A percentile compares a stretch with the other conserved stretches of the same genome.
These are phyloP conservation scores for Masticophis lateralis DNA, from an alignment of 2,797 vertebrate species.

Conservation along the genomic window DNA sequence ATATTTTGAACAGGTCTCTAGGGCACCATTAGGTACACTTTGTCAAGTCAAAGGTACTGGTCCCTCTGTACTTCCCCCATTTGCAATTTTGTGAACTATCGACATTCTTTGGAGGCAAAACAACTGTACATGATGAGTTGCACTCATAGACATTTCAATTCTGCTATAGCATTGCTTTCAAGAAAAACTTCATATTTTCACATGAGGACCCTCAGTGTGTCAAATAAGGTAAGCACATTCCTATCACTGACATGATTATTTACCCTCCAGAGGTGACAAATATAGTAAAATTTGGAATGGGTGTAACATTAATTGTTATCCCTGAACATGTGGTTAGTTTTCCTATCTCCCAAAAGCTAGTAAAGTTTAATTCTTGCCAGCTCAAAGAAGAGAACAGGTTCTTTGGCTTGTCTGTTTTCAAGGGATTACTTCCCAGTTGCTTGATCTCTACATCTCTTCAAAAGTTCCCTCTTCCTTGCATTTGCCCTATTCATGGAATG, in stretches of 20 bases:
- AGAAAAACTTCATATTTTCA: conserved; percentile 45
- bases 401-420: conserved; percentile 31
- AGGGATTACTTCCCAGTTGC: conserved; percentile 18
- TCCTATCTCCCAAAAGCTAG: conserved; percentile 53
- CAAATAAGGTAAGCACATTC: conserved; percentile 60
- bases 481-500: neutral
- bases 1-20: neutral
- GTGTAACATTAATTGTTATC: conserved; percentile 56
- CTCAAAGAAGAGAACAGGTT: conserved; percentile 1
- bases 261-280: conserved; percentile 57
- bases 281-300: conserved; percentile 42
- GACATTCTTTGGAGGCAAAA: conserved; percentile 19
- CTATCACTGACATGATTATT: conserved; percentile 65
- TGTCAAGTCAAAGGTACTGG: conserved; percentile 11
- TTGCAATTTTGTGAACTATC: conserved; percentile 30
- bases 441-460: conserved; percentile 8
- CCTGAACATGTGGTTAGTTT: conserved; percentile 33
- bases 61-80: conserved; percentile 19
- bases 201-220: conserved; percentile 47
- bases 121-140: conserved; percentile 50
- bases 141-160: conserved; percentile 29
- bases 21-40: conserved; percentile 12
- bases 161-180: conserved; percentile 43
- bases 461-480: neutral
- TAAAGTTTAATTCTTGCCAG: conserved; percentile 38